These are phyloP conservation scores for Drosophila neocordata DNA, from an alignment of 1,140 invertebrate species.

Conservation along the genomic window DNA sequence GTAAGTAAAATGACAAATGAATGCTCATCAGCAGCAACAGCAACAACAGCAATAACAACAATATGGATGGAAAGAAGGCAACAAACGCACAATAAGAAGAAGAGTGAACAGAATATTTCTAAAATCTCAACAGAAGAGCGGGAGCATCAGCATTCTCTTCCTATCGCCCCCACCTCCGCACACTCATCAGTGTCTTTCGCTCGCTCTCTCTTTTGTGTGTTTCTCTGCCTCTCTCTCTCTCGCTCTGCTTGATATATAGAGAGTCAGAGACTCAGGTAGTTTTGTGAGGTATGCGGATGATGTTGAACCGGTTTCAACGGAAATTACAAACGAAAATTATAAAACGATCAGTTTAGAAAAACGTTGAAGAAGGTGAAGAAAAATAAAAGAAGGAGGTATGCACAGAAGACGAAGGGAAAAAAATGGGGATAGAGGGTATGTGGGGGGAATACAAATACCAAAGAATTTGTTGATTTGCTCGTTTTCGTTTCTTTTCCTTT, in stretches of 20 bases:
- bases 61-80: conserved; percentile 50
- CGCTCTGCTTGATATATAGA: conserved; percentile 17
- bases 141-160: conserved; percentile 25
- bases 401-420: conserved; percentile 12
- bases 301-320: conserved; percentile 82
- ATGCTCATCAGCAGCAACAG: conserved; percentile 64
- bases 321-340: conserved; percentile 82
- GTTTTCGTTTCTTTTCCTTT: conserved; percentile 19
- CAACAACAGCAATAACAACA: conserved; percentile 37
- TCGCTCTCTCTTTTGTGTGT: conserved; percentile 9
- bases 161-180: conserved; percentile 1
- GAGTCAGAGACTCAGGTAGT: conserved; percentile 68
- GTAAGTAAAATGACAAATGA: conserved; percentile 80
- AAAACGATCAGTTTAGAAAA: conserved; percentile 81
- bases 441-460: conserved; percentile 7
- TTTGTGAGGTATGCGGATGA: conserved; percentile 74
- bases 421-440: conserved; percentile 22
- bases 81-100: conserved; percentile 61
- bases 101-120: conserved; percentile 72
- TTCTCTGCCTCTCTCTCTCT: background rate
- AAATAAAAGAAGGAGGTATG: conserved; percentile 9
- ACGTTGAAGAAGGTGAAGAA: conserved; percentile 28
- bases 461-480: conserved; percentile 37
- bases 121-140: conserved; percentile 65
- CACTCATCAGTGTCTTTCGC: conserved; percentile 12